Base-by-base conservation (phyloP, 2,888 invertebrate genomes). In the Acanthosepion pharaonis region DNA sequence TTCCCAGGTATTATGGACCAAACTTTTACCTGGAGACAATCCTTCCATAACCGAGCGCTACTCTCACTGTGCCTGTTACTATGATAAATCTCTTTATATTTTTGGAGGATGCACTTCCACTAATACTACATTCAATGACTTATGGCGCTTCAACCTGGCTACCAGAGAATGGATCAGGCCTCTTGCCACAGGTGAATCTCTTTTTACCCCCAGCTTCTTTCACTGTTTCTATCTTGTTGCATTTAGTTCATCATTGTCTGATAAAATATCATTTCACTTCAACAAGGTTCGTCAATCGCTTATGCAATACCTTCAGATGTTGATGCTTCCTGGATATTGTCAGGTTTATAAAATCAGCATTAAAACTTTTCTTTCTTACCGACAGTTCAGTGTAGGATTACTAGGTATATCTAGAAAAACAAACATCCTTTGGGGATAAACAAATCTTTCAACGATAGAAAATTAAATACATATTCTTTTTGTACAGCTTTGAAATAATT, bases 61-160 rank as follows among this genome's bases (percentile, higher is more conserved):
- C 98, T 99, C 99, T 0, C 99, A 99, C 98, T 98, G 99, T 95
- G 98, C 99, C 91, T 99, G 98, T 94, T 97, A 97, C 95, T 96
- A 96, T 94, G 96, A 97, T 95, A 97, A 97, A 93, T 96, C 96
- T 92, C 95, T 99, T 98, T 99, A 99, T 97, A 98, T 99, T 94
- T 99, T 99, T 98, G 99, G 99, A 64, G 99, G 99, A 18, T 99
- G 99, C 96, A 99, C 99, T 25, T 98, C 98, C 91, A 98, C 98
- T 94, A 98, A 98, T 96, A 99, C 99, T 48, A 99, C 99, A 28
- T 99, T 99, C 97, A 99, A 99, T 98, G 99, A 99, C 98, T 98
- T 99, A 64, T 99, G 99, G 99, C 98, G 98, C 95, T 98, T 99
- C 97, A 99, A 99, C 98, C 98, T 99, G 95, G 98, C 98, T 0